Evolutionary conservation across 2,113 vertebrate genomes (phyloP).

Genomic region (Shinisaurus crocodilurus): DNA sequence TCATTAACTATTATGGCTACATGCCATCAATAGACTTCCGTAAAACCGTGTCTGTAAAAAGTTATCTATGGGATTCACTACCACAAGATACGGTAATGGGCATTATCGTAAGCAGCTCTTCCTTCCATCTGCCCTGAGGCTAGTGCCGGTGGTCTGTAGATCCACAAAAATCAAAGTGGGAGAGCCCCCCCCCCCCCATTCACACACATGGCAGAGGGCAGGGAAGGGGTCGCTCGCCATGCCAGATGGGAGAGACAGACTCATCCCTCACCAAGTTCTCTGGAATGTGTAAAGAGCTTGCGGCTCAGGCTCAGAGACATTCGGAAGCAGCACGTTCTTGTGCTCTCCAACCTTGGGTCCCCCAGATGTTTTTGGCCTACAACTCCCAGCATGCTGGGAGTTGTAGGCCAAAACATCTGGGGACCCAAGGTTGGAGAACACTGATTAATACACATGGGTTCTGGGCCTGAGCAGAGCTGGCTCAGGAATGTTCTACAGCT

Average conservation of each 20-base stretch:
- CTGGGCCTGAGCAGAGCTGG: background rate
- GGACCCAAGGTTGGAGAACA: no score
- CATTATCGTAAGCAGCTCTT: background rate
- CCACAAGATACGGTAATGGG: background rate
- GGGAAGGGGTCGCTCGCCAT: no score
- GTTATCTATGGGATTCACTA: background rate
- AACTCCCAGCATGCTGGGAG: no score
- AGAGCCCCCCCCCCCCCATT: no score
- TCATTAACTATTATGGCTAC: background rate
- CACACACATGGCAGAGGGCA: no score
- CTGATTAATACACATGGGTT: background rate
- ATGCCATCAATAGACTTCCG: background rate
- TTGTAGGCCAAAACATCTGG: no score
- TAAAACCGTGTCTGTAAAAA: background rate
- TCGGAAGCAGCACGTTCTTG: background rate
- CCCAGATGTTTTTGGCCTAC: no score
- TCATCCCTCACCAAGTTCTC: background rate
- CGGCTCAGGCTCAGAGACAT: background rate
- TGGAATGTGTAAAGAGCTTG: background rate
- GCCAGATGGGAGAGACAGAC: no score
- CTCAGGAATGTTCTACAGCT: background rate
- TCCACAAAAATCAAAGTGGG: no score
- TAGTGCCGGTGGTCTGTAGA: no score
- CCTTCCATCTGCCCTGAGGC: background rate
- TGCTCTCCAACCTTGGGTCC: no score